Evolutionary conservation across 2,888 invertebrate species (phyloP).

Genomic region (Seira ritae): DNA sequence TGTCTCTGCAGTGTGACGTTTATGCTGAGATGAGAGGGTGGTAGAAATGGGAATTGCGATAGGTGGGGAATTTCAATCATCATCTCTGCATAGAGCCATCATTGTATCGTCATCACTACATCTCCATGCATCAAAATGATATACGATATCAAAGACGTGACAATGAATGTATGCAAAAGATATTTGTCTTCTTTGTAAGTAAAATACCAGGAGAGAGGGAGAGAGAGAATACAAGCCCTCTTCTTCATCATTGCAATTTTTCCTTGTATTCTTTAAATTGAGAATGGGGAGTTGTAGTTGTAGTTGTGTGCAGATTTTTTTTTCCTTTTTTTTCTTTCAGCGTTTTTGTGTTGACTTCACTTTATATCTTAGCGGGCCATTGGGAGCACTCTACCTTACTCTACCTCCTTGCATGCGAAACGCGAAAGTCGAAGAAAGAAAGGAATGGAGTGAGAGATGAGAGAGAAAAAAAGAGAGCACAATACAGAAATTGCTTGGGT

Average conservation of each 20-base stretch:
- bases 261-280: background rate
- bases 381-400: background rate
- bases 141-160: background rate
- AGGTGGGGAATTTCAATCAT: conserved; percentile 68
- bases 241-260: conserved; percentile 28
- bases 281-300: no score
- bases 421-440: background rate
- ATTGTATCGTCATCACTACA: conserved; percentile 30
- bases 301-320: conserved; percentile 17
- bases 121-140: conserved; percentile 18
- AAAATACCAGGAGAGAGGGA: conserved; percentile 17
- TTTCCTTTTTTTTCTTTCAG: conserved; percentile 9
- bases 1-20: background rate
- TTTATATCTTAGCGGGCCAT: no score
- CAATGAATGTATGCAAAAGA: no score
- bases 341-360: background rate
- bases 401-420: conserved; percentile 2
- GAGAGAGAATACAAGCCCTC: conserved; percentile 14
- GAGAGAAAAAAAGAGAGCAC: background rate
- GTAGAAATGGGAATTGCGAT: conserved; percentile 70
- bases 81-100: conserved; percentile 41
- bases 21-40: conserved; percentile 66
- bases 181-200: background rate
- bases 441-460: background rate
- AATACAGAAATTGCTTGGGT: no score